phyloP scores from a whole-genome alignment of 1,140 invertebrate genomes.

The Orchesella cincta region DNA sequence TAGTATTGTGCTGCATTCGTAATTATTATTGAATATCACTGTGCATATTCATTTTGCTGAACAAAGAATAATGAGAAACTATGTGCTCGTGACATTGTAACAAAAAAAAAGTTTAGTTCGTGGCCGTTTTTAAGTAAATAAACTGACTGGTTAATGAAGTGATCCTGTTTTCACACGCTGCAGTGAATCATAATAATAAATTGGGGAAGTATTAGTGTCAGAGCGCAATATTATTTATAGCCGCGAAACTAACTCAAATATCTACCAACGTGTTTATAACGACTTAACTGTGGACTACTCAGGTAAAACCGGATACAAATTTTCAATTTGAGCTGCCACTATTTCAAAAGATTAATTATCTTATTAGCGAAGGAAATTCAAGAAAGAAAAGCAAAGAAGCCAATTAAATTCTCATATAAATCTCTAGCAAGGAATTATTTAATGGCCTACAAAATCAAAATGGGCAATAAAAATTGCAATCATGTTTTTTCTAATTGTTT shows the following conservation, averaged over 20 bases:
- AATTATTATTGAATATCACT: constrained; percentile 25
- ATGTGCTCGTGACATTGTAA: constrained; percentile 13
- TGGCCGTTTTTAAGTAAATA: no score
- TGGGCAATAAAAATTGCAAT: constrained; percentile 5
- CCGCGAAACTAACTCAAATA: no score
- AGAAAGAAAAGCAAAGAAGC: neutral
- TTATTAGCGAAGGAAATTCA: neutral
- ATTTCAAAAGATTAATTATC: neutral
- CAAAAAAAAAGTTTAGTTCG: neutral
- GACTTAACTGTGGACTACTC: constrained; percentile 13
- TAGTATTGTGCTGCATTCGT: constrained; percentile 20
- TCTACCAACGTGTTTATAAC: neutral
- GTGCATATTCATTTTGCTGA: neutral
- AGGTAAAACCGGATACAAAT: constrained; percentile 19
- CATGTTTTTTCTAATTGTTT: constrained; percentile 18
- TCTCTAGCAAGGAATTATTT: neutral
- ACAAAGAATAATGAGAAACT: neutral
- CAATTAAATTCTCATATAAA: neutral
- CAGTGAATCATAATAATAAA: no score
- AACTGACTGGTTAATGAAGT: no score
- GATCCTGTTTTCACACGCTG: no score
- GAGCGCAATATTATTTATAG: no score
- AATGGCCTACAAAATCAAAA: neutral
- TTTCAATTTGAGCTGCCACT: no score
- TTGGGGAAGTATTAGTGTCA: no score